A percentile compares a stretch with the other conserved stretches of the same genome.
Evolutionary conservation across 2,888 invertebrate genomes (phyloP).

Genomic region (Tetragnatha montana): DNA sequence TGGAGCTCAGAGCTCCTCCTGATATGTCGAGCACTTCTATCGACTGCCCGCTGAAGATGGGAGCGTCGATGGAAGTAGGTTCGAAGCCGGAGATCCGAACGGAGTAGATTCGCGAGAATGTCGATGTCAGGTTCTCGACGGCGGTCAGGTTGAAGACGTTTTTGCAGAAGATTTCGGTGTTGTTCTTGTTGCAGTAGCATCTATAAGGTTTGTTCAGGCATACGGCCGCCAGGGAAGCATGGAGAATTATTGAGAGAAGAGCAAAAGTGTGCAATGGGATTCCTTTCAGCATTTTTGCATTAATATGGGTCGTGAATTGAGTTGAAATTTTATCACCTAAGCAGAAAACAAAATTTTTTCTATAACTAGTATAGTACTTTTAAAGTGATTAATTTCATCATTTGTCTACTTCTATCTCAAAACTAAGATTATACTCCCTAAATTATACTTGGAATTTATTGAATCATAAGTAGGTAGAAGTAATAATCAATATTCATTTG

Average conservation of each 20-base stretch:
- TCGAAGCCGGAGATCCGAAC: background rate
- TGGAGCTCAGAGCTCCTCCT: background rate
- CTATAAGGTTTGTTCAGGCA: background rate
- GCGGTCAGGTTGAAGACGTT: conserved; percentile 7
- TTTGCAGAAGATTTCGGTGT: conserved; percentile 11
- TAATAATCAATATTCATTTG: too few relatives aligned
- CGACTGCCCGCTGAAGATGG: background rate
- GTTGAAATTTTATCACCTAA: too few relatives aligned
- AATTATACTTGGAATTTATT: too few relatives aligned
- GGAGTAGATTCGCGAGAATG: background rate
- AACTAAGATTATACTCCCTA: too few relatives aligned
- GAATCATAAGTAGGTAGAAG: too few relatives aligned
- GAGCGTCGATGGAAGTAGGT: background rate
- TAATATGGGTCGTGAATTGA: too few relatives aligned
- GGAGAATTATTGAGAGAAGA: background rate
- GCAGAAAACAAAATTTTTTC: too few relatives aligned
- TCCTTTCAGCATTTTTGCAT: background rate
- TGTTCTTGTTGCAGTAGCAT: conserved; percentile 19
- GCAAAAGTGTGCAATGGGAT: background rate
- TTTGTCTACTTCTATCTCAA: too few relatives aligned
- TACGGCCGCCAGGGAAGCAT: background rate
- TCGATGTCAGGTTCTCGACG: background rate
- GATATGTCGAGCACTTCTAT: conserved; percentile 12
- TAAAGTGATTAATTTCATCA: too few relatives aligned
- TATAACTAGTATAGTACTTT: too few relatives aligned